Percentiles rank a stretch among this genome's conserved stretches.
phyloP scores from a whole-genome alignment of 2,113 vertebrate species.

The Ia io region DNA sequence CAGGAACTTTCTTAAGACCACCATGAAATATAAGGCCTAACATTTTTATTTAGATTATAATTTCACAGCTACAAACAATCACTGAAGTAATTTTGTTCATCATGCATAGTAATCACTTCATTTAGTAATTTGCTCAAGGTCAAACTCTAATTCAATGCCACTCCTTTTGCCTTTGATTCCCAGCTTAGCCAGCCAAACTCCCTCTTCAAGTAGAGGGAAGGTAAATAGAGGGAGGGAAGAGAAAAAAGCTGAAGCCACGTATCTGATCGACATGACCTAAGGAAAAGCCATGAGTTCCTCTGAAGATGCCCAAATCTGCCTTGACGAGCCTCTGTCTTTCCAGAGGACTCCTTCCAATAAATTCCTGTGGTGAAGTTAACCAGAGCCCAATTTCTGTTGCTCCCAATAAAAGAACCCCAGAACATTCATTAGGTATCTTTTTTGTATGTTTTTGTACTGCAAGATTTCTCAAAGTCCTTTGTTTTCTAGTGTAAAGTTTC shows the following conservation, averaged over 20 bases:
- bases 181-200: not conserved
- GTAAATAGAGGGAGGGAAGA: not conserved
- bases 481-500: not conserved
- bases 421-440: not conserved
- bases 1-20: not conserved
- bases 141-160: not conserved
- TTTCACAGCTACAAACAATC: not conserved
- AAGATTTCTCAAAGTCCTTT: constrained; percentile 21
- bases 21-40: not conserved
- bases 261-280: not conserved
- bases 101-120: not conserved
- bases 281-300: not conserved
- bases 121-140: not conserved
- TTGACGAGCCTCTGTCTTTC: not conserved
- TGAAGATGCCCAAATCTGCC: not conserved
- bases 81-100: not conserved
- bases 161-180: not conserved
- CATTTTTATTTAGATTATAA: constrained; percentile 19
- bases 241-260: not conserved
- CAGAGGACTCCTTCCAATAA: not conserved
- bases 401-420: not conserved
- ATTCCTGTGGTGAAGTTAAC: not conserved
- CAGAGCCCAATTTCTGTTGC: not conserved
- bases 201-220: not conserved
- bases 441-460: not conserved